Base-by-base conservation (phyloP, 1,140 invertebrate species). In the Lasaia peninsularis region DNA sequence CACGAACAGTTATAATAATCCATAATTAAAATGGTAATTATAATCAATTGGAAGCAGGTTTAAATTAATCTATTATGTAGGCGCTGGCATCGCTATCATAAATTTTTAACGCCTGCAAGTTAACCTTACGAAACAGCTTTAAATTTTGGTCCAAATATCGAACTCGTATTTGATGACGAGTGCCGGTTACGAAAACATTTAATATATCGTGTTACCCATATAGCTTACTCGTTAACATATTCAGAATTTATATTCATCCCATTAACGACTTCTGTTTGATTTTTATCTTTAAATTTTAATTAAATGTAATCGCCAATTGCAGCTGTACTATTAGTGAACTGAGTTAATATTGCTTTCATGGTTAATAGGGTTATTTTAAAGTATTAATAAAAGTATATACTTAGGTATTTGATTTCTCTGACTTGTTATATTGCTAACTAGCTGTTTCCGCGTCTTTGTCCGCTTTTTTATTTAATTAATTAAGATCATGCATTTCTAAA, bases 11-110 rank as follows among this genome's bases (percentile, higher is more conserved):
- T 28, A 28, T 20, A 18, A 48, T 21, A 48, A 20, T 48, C 40
- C 40, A 20, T 71, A 84, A 86, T 87, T 84, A 84, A 83, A 78
- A 81, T 75, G 71, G 73, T 78, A 85, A 87, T 87, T 87, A 81
- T 76, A 75, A 82, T 78, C 73, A 78, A 76, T 78, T 80, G 82
- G 80, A 84, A 82, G 73, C 72, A 70, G 67, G 68, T 71, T 68
- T 70, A 62, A 75, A 78, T 70, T 74, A 66, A 73, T 67, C 69
- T 68, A 65, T 80, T 77, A 73, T 61, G 73, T 80, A 78, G 78
- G 80, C 75, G 73, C 71, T 68, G 57, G 73, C 69, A 57, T 52
- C 54, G 65, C 64, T 61, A 58, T 71, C 73, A 75, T 86, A 87
- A 87, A 80, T 80, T 77, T 74, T 84, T 80, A 78, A 76, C 67